Percentiles rank a stretch among this genome's conserved stretches.
Evolutionary conservation across 2,797 vertebrate species (phyloP).

Genomic region (Coreius guichenoti): DNA sequence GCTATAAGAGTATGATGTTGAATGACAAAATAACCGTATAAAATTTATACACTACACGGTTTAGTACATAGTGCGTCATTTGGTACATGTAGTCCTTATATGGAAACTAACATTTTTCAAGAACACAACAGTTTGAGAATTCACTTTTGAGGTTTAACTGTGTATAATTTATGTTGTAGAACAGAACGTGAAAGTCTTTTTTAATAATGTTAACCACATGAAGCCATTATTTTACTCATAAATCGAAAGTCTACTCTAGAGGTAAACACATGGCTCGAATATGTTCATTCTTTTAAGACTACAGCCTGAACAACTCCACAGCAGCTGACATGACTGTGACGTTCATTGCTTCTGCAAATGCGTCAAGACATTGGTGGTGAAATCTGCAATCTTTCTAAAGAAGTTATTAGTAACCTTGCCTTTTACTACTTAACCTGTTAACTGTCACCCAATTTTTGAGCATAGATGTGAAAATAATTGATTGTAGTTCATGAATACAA

Average conservation of each 20-base stretch:
- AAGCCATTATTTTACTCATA: neutral
- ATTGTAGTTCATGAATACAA: neutral
- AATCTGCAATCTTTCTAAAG: neutral
- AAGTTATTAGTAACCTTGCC: neutral
- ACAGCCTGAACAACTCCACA: neutral
- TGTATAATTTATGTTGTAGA: conserved; percentile 2
- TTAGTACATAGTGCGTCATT: neutral
- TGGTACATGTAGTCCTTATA: neutral
- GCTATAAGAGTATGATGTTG: no score
- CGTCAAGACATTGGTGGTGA: neutral
- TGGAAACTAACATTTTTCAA: neutral
- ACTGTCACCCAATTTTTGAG: neutral
- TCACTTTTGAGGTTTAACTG: neutral
- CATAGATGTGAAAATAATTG: neutral
- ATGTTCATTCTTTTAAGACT: neutral
- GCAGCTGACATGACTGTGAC: neutral
- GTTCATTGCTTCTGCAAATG: neutral
- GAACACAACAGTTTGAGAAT: neutral
- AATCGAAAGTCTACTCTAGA: neutral
- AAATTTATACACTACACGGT: neutral
- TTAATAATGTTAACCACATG: conserved; percentile 11
- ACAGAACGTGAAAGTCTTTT: neutral
- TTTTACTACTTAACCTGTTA: neutral
- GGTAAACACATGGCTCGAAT: neutral
- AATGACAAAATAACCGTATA: no score